Evolutionary conservation across 2,888 invertebrate species (phyloP).

Genomic region (Incurvaria masculella): DNA sequence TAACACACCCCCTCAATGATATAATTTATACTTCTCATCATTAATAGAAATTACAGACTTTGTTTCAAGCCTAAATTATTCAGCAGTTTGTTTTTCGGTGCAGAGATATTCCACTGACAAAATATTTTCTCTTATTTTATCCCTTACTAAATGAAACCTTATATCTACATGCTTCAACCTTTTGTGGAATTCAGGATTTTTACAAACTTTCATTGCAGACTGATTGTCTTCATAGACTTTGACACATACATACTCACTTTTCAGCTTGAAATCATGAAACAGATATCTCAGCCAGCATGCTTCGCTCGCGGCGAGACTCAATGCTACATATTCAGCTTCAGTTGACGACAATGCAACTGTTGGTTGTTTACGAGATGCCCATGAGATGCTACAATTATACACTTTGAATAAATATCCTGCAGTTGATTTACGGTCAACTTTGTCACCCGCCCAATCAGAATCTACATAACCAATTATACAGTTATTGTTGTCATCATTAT

Average conservation of each 20-base stretch:
- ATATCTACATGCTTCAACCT: constrained; percentile 13
- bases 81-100: too few species aligned
- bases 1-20: too few species aligned
- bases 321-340: constrained; percentile 25
- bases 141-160: constrained; percentile 12
- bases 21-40: too few species aligned
- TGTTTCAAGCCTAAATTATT: too few species aligned
- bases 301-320: constrained; percentile 20
- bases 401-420: constrained; percentile 21
- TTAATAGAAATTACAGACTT: too few species aligned
- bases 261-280: constrained; percentile 16
- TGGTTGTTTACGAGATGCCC: constrained; percentile 23
- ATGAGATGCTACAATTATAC: constrained; percentile 20
- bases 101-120: too few species aligned
- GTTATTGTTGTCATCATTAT: constrained; percentile 1
- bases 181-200: constrained; percentile 13
- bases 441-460: constrained; percentile 22
- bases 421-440: constrained; percentile 20
- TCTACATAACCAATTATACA: constrained; percentile 18
- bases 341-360: constrained; percentile 22
- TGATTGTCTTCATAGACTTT: constrained; percentile 14
- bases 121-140: constrained; percentile 8
- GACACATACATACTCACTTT: constrained; percentile 4
- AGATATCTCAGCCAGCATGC: constrained; percentile 20
- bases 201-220: constrained; percentile 12